These are phyloP conservation scores for Haliclona indistincta DNA, from an alignment of 37 sponge, comb jelly and placozoan genomes.

Conservation along the genomic window DNA sequence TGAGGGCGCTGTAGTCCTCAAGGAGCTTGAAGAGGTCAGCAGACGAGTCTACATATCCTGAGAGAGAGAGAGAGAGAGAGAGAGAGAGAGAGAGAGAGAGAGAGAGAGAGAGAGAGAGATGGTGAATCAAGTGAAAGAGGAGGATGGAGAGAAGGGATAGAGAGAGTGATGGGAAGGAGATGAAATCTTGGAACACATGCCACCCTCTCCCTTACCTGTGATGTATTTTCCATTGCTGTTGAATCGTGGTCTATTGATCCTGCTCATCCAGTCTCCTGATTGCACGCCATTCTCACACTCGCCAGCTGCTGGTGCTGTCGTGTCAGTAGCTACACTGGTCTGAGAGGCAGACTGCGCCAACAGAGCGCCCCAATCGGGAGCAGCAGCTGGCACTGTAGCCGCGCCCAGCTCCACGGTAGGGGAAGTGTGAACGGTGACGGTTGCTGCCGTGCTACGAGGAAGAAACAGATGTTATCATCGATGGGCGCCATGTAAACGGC, in stretches of 20 bases:
- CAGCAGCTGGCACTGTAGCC: not conserved
- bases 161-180: no score
- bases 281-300: not conserved
- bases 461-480: no score
- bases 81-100: not conserved
- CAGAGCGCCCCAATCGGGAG: not conserved
- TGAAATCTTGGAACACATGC: no score
- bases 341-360: not conserved
- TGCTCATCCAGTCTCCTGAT: slow-evolving; percentile 7
- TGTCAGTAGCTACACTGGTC: not conserved
- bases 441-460: no score
- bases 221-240: slow-evolving; percentile 59
- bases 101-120: not conserved
- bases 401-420: not conserved
- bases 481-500: no score
- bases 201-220: slow-evolving; percentile 25
- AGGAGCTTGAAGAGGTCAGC: slow-evolving; percentile 60
- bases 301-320: not conserved
- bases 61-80: not conserved
- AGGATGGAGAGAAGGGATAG: no score
- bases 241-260: slow-evolving; percentile 37
- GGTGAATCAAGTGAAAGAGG: no score
- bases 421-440: no score
- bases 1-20: slow-evolving; percentile 49
- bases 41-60: slow-evolving; percentile 56